These are phyloP conservation scores for Oncorhynchus kisutch DNA, from an alignment of 2,113 vertebrate species.

Conservation along the genomic window DNA sequence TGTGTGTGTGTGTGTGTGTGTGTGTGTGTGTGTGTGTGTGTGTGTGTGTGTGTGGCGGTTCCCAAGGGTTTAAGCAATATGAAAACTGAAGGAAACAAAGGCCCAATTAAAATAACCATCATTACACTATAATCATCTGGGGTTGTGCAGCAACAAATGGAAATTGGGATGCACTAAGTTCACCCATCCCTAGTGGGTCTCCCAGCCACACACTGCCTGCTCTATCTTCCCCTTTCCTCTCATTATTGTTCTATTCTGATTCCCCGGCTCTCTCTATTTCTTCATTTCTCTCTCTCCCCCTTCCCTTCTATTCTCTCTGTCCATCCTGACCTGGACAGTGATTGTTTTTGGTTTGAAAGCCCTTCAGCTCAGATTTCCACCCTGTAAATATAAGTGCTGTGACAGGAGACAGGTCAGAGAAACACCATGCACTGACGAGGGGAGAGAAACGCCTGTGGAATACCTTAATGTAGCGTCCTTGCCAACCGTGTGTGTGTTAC, in stretches of 20 bases:
- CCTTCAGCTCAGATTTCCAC: too few relatives aligned
- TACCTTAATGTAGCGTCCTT: too few relatives aligned
- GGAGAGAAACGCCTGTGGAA: too few relatives aligned
- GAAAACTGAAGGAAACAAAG: constrained; percentile 53
- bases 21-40: not conserved
- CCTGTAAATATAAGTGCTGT: too few relatives aligned
- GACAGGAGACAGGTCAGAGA: too few relatives aligned
- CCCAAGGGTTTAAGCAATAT: constrained; percentile 29
- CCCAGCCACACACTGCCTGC: not conserved
- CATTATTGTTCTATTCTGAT: not conserved
- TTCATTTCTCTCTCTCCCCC: not conserved
- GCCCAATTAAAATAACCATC: constrained; percentile 66
- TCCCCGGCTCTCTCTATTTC: too few relatives aligned
- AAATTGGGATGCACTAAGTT: constrained; percentile 62
- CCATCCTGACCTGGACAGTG: not conserved
- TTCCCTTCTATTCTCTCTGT: not conserved
- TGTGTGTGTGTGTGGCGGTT: not conserved
- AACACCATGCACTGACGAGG: too few relatives aligned
- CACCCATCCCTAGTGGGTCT: constrained; percentile 53
- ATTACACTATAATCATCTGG: constrained; percentile 65
- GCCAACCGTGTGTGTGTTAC: not conserved
- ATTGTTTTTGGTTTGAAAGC: too few relatives aligned
- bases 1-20: not conserved
- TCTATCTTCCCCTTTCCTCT: constrained; percentile 30
- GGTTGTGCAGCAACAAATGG: constrained; percentile 66